phyloP scores from a whole-genome alignment of 1,140 invertebrate genomes.

The Daktulosphaira vitifoliae region DNA sequence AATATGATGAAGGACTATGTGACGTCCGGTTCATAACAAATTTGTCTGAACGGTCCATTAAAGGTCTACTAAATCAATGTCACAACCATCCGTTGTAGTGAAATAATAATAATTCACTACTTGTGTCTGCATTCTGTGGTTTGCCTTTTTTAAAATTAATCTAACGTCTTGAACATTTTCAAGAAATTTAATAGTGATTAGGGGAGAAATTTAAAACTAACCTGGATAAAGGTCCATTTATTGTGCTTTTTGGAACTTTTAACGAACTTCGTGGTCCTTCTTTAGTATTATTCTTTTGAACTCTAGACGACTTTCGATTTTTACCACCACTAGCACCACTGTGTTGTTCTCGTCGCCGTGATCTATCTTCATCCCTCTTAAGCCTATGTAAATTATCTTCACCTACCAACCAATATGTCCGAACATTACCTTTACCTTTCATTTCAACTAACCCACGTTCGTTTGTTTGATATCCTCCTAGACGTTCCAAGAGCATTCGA shows the following conservation, averaged over 20 bases:
- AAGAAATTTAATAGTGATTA: too few species aligned
- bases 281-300: background rate
- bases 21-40: background rate
- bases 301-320: background rate
- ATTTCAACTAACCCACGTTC: constrained; percentile 72
- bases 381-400: constrained; percentile 55
- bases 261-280: constrained; percentile 36
- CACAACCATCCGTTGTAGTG: too few species aligned
- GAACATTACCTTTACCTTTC: constrained; percentile 77
- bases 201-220: background rate
- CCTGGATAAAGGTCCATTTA: constrained; percentile 24
- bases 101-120: too few species aligned
- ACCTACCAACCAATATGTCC: constrained; percentile 78
- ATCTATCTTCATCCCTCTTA: constrained; percentile 48
- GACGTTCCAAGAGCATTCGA: constrained; percentile 58
- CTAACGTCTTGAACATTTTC: too few species aligned
- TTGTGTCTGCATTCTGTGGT: too few species aligned
- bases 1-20: too few species aligned
- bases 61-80: too few species aligned
- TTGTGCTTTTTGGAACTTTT: constrained; percentile 35
- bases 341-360: constrained; percentile 43
- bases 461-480: constrained; percentile 68
- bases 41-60: background rate
- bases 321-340: constrained; percentile 5
- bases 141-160: too few species aligned